These are phyloP conservation scores for Drosophila kambysellisi DNA, from an alignment of 2,888 invertebrate genomes.

Conservation along the genomic window DNA sequence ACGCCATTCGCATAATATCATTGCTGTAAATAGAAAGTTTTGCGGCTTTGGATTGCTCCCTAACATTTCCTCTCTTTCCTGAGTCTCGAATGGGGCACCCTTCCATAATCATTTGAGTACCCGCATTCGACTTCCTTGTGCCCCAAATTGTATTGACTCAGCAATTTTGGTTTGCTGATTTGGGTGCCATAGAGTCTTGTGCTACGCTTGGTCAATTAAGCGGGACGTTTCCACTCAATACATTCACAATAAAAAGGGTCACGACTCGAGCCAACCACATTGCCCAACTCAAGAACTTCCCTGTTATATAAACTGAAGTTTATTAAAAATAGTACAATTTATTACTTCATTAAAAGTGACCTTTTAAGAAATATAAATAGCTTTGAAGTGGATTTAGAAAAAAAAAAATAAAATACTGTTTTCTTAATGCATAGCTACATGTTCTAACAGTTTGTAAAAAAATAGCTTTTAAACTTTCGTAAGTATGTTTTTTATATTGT, in stretches of 20 bases:
- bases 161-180: constrained; percentile 62
- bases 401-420: neutral
- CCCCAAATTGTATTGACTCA: constrained; percentile 65
- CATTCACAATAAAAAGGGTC: constrained; percentile 13
- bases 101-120: constrained; percentile 46
- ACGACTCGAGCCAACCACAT: constrained; percentile 20
- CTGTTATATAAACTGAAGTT: neutral
- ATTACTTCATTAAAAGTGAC: constrained; percentile 3
- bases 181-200: constrained; percentile 46
- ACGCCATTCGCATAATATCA: constrained; percentile 37
- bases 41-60: constrained; percentile 22
- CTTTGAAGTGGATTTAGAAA: neutral
- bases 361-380: neutral
- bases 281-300: constrained; percentile 4
- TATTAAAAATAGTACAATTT: neutral
- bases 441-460: neutral
- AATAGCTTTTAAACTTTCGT: neutral
- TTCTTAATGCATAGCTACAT: too few species aligned
- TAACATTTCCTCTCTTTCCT: neutral
- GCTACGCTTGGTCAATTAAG: constrained; percentile 69
- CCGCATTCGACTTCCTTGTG: constrained; percentile 43
- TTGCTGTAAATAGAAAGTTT: constrained; percentile 51
- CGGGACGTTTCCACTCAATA: constrained; percentile 47
- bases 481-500: neutral
- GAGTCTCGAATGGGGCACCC: constrained; percentile 18